These are phyloP conservation scores for Notamacropus eugenii DNA, from an alignment of 2,797 vertebrate species.

Conservation along the genomic window DNA sequence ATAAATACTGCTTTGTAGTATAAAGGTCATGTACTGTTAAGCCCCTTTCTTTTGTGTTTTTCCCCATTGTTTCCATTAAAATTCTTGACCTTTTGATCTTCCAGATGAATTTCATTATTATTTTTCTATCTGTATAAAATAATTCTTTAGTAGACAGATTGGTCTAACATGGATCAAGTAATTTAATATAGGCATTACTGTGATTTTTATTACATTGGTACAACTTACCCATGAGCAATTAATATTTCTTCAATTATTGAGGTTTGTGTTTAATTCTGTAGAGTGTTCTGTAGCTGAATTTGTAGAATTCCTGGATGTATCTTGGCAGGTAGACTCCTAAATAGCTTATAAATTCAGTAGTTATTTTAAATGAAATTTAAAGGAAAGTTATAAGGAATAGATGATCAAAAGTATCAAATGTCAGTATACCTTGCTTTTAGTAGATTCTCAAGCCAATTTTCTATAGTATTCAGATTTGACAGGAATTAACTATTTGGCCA, in stretches of 20 bases:
- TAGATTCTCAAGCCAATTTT: neutral
- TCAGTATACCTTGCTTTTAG: neutral
- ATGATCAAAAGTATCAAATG: neutral
- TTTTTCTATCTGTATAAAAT: neutral
- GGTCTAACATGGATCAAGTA: neutral
- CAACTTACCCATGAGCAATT: neutral
- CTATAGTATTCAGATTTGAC: neutral
- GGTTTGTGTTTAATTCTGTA: neutral
- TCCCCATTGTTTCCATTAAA: neutral
- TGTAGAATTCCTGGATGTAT: neutral
- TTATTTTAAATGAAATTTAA: neutral
- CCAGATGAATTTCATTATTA: neutral
- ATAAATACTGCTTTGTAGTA: neutral
- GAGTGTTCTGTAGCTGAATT: neutral
- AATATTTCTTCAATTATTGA: neutral
- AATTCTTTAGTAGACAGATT: neutral
- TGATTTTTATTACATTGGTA: neutral
- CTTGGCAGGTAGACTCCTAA: neutral
- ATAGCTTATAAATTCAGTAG: neutral
- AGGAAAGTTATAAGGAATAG: neutral
- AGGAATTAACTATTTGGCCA: neutral
- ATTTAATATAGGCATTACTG: neutral
- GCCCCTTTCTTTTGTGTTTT: neutral
- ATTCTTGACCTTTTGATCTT: neutral
- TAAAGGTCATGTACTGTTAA: neutral